Evolutionary conservation across 2,113 vertebrate species (phyloP).

Genomic region (Neopipo cinnamomea): DNA sequence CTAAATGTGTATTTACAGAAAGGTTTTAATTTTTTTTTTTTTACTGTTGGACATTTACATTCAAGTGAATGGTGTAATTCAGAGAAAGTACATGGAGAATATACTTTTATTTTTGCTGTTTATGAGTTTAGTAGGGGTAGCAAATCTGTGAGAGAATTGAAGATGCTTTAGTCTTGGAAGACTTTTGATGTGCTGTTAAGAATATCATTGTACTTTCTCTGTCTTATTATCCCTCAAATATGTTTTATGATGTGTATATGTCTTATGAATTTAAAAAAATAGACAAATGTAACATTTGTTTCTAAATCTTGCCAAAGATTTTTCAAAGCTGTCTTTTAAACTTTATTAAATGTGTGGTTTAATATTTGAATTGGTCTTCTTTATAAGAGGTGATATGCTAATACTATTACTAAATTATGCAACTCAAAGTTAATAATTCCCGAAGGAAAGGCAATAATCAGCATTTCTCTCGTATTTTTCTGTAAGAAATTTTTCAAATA

Average conservation of each 20-base stretch:
- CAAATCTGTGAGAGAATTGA: not conserved
- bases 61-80: not conserved
- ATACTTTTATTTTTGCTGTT: not conserved
- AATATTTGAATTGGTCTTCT: not conserved
- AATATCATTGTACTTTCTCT: not conserved
- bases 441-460: not conserved
- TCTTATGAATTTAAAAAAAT: not conserved
- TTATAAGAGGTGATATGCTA: not conserved
- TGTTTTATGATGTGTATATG: not conserved
- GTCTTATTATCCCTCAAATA: not conserved
- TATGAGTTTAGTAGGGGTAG: not conserved
- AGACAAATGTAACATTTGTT: not conserved
- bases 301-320: not conserved
- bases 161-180: not conserved
- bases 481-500: not conserved
- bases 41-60: not conserved
- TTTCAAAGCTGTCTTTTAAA: not conserved
- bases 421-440: not conserved
- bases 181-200: not conserved
- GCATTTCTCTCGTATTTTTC: not conserved
- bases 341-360: not conserved
- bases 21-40: not conserved
- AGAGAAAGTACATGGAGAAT: not conserved
- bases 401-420: not conserved
- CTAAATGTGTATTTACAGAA: not conserved